These are phyloP conservation scores for Drosophila arawakana DNA, from an alignment of 1,140 invertebrate genomes.

Conservation along the genomic window DNA sequence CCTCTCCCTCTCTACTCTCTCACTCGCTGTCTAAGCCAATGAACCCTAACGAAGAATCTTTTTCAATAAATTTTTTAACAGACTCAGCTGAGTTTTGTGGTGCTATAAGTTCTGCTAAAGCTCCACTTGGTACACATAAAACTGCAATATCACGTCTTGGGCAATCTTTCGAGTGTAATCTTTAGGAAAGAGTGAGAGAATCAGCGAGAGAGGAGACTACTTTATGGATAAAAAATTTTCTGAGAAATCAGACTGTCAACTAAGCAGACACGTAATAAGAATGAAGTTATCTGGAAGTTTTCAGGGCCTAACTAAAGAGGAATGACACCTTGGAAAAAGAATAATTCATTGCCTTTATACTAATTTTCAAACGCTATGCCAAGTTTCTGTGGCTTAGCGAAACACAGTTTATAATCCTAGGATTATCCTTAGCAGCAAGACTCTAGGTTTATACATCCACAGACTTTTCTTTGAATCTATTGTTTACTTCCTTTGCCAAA, in stretches of 20 bases:
- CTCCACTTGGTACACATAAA: conserved; percentile 66
- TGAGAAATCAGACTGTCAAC: conserved; percentile 47
- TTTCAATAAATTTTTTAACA: conserved; percentile 4
- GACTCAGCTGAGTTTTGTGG: conserved; percentile 11
- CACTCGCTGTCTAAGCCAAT: conserved; percentile 52
- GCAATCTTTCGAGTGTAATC: conserved; percentile 76
- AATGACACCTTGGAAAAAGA: not conserved
- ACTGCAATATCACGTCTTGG: conserved; percentile 73
- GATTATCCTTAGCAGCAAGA: too few relatives aligned
- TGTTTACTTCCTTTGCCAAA: too few relatives aligned
- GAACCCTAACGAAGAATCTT: conserved; percentile 62
- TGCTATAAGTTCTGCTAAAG: conserved; percentile 26
- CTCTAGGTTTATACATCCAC: too few relatives aligned
- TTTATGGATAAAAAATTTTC: conserved; percentile 71
- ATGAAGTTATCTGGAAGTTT: not conserved
- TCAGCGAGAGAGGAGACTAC: conserved; percentile 11
- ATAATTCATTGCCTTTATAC: too few relatives aligned
- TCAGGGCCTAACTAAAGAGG: not conserved
- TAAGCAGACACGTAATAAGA: not conserved
- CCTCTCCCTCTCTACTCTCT: conserved; percentile 7
- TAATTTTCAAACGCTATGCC: too few relatives aligned
- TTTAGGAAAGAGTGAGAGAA: conserved; percentile 18
- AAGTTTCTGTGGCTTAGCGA: too few relatives aligned
- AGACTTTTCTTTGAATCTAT: too few relatives aligned
- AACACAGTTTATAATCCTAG: too few relatives aligned